Conservation (phyloP, 2,797 vertebrate species). For the Denticeps clupeoides region DNA sequence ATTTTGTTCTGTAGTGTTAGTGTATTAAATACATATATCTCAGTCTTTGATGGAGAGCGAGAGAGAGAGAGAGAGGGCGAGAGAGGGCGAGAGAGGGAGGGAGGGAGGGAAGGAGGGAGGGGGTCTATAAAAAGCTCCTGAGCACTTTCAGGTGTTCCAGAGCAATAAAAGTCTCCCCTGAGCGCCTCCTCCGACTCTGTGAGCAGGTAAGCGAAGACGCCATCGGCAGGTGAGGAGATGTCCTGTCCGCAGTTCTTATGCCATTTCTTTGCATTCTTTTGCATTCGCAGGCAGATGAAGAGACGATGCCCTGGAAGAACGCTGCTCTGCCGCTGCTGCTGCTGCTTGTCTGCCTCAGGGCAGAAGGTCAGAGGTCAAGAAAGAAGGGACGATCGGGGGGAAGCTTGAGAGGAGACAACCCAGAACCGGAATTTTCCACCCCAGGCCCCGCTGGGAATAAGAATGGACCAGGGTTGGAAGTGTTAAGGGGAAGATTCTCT, state of each 20-base stretch:
- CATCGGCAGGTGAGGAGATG: no score
- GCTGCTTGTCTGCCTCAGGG: conserved; percentile 47
- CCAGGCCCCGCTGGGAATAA: conserved; percentile 19
- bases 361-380: conserved; percentile 40
- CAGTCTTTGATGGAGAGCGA: no score
- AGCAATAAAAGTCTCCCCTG: conserved; percentile 2
- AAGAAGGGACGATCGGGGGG: conserved; percentile 28
- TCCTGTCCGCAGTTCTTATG: no score
- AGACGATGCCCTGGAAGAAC: conserved; percentile 47
- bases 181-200: no score
- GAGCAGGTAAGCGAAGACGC: no score
- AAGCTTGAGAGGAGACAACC: conserved; percentile 26
- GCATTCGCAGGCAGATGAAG: background rate
- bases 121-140: conserved; percentile 25
- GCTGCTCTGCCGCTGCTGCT: conserved; percentile 45
- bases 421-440: background rate
- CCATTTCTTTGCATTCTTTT: conserved; percentile 27
- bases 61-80: no score
- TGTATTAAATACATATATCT: no score
- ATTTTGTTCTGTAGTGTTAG: no score
- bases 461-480: conserved; percentile 4
- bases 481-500: conserved; percentile 56
- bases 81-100: background rate
- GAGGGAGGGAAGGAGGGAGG: conserved; percentile 9
- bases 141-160: conserved; percentile 17